Percentiles rank a stretch among this genome's conserved stretches.
Conservation (phyloP, 2,113 vertebrate genomes). For the Monopterus albus region DNA sequence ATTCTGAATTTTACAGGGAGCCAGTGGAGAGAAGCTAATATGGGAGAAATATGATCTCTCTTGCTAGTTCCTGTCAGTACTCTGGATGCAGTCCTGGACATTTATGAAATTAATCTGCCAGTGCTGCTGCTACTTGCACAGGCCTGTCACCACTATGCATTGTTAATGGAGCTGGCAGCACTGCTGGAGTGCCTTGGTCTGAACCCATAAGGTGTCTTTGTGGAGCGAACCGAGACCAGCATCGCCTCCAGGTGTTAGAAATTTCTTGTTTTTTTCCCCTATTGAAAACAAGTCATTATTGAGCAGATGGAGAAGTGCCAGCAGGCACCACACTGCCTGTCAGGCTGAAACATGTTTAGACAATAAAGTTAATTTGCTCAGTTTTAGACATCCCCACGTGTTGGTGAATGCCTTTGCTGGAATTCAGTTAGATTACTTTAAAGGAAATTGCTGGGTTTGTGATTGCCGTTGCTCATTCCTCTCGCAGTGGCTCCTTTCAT, state of each 20-base stretch:
- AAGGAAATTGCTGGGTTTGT: constrained; percentile 29
- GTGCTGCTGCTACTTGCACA: neutral
- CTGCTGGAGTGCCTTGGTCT: constrained; percentile 28
- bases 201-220: constrained; percentile 21
- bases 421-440: constrained; percentile 27
- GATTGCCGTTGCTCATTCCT: constrained; percentile 31
- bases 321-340: constrained; percentile 44
- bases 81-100: neutral
- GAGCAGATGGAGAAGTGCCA: constrained; percentile 64
- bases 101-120: constrained; percentile 22
- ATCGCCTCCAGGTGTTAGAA: constrained; percentile 60
- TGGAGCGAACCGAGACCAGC: constrained; percentile 2
- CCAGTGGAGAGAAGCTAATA: no score
- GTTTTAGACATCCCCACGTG: constrained; percentile 28
- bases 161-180: constrained; percentile 46
- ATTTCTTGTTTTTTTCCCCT: constrained; percentile 29
- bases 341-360: constrained; percentile 59
- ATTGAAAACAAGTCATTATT: constrained; percentile 56
- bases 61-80: no score
- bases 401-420: neutral
- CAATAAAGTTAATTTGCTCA: constrained; percentile 59
- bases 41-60: no score
- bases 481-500: constrained; percentile 29
- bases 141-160: constrained; percentile 24
- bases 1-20: no score